Evolutionary conservation across 2,797 vertebrate genomes (phyloP).

Genomic region (Lerista edwardsae): DNA sequence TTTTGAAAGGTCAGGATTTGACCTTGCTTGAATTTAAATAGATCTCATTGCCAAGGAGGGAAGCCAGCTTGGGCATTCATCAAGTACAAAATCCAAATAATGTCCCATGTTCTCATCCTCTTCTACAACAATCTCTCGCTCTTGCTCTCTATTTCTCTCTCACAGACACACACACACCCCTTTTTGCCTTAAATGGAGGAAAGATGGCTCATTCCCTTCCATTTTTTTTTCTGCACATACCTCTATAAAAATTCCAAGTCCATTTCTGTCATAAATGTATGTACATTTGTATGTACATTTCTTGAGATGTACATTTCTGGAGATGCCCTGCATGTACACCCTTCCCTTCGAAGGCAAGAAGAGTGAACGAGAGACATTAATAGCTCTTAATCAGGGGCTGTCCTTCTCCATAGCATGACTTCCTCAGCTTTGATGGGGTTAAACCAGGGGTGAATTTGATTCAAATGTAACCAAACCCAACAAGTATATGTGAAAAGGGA

Average conservation of each 20-base stretch:
- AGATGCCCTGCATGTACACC: no score
- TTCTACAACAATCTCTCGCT: not conserved
- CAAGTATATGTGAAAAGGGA: not conserved
- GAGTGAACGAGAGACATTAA: no score
- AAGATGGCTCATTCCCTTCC: not conserved
- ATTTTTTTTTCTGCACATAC: no score
- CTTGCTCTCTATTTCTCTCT: no score
- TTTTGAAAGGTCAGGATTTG: constrained; percentile 76
- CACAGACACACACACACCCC: not conserved
- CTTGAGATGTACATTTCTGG: no score
- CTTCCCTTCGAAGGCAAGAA: no score
- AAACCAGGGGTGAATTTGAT: not conserved
- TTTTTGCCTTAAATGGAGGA: not conserved
- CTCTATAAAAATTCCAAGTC: no score
- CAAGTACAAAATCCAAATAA: not conserved
- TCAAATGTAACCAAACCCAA: not conserved
- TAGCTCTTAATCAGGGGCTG: no score
- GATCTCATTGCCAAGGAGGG: constrained; percentile 1
- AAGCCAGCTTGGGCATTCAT: not conserved
- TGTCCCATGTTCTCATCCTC: rapidly evolving
- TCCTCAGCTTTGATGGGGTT: not conserved
- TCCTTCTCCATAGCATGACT: not conserved
- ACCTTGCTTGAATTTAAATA: constrained; percentile 58
- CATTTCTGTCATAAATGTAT: no score
- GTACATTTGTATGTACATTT: no score